Evolutionary conservation across 2,888 invertebrate genomes (phyloP).

Genomic region (Harmothoe impar): DNA sequence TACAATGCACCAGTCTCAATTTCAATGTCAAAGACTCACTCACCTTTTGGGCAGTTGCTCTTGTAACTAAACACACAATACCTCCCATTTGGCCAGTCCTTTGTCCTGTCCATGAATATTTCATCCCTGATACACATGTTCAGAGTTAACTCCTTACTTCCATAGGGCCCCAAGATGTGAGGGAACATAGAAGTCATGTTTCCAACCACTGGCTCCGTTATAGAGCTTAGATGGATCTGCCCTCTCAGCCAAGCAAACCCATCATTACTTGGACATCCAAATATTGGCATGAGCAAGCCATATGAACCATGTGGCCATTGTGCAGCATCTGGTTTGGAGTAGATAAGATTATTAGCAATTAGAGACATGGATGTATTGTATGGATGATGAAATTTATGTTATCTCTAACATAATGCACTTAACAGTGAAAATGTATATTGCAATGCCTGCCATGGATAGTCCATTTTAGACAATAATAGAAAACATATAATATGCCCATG

Average conservation of each 20-base stretch:
- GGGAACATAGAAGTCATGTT: background rate
- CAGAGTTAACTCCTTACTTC: background rate
- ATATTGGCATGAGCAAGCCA: conserved; percentile 1
- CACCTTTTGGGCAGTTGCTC: background rate
- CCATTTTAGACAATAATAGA: no score
- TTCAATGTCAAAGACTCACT: no score
- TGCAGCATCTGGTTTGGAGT: no score
- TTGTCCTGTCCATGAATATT: background rate
- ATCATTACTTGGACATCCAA: conserved; percentile 46
- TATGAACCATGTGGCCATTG: conserved; percentile 41
- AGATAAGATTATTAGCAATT: no score
- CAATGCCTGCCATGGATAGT: no score
- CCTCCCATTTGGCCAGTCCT: conserved; percentile 17
- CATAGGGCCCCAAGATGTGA: background rate
- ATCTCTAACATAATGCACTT: no score
- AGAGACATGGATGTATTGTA: no score
- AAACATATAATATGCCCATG: no score
- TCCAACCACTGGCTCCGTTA: background rate
- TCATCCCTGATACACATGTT: background rate
- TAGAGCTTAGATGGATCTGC: background rate
- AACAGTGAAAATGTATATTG: no score
- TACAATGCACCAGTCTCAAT: no score
- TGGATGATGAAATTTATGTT: no score
- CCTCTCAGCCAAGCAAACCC: conserved; percentile 22
- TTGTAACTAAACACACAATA: background rate